Evolutionary conservation across 2,113 vertebrate genomes (phyloP).

Genomic region (Ciconia stormi): DNA sequence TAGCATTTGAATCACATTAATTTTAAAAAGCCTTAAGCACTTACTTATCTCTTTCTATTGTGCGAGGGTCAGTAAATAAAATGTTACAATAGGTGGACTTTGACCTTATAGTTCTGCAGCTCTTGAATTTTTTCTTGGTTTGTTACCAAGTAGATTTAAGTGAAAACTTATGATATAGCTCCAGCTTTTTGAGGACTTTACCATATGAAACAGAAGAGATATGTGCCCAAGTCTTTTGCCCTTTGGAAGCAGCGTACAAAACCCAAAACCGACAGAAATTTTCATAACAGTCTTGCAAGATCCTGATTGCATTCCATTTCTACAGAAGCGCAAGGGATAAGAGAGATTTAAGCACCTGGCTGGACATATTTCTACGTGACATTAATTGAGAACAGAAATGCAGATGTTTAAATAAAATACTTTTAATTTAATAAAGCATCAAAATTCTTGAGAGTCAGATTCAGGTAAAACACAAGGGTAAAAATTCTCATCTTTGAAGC

Average conservation of each 20-base stretch:
- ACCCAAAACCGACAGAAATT: background rate
- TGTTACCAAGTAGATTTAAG: conserved; percentile 54
- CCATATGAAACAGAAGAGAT: background rate
- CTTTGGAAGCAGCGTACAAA: background rate
- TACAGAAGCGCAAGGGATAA: background rate
- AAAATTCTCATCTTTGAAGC: background rate
- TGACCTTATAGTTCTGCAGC: conserved; percentile 47
- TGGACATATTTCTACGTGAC: background rate
- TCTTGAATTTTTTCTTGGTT: conserved; percentile 62
- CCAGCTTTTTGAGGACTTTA: background rate
- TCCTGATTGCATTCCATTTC: background rate
- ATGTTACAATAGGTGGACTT: conserved; percentile 64
- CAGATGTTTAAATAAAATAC: background rate
- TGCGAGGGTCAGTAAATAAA: conserved; percentile 63
- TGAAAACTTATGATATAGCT: background rate
- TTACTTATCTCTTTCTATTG: conserved; percentile 67
- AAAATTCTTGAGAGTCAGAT: background rate
- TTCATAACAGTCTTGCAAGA: background rate
- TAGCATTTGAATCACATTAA: conserved; percentile 66
- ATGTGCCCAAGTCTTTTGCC: background rate
- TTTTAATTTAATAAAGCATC: background rate
- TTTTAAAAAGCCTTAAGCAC: conserved; percentile 63
- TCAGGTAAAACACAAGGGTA: background rate
- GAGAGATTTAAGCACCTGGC: background rate
- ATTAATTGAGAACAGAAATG: background rate